A percentile compares a stretch with the other conserved stretches of the same genome.
phyloP scores from a whole-genome alignment of 2,113 vertebrate genomes.

The human (Homo sapiens) region DNA sequence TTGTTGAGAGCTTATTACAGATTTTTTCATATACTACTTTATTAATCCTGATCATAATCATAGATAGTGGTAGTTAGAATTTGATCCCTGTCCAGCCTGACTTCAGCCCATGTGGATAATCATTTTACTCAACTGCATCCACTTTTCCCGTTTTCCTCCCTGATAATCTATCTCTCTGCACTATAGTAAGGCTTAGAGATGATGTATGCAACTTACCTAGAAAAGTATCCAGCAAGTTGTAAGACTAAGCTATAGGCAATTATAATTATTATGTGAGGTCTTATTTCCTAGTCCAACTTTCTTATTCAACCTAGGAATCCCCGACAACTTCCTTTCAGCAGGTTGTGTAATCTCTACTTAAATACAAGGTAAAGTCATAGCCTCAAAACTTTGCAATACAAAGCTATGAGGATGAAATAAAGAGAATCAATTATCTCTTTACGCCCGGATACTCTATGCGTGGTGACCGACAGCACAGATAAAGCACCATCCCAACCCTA shows the following conservation, averaged over 20 bases:
- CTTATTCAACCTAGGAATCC: not conserved
- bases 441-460: no score
- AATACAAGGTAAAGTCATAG: not conserved
- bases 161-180: not conserved
- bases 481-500: not conserved
- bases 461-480: not conserved
- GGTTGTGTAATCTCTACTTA: not conserved
- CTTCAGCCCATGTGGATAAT: not conserved
- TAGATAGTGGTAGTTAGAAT: not conserved
- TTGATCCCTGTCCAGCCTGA: not conserved
- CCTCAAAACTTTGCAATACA: not conserved
- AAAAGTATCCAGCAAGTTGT: not conserved
- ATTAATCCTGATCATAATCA: not conserved
- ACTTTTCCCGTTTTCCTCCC: not conserved
- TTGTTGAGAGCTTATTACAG: not conserved
- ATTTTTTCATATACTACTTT: slow-evolving; percentile 1
- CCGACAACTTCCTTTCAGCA: no score
- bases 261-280: not conserved
- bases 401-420: not conserved
- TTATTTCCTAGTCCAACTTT: not conserved
- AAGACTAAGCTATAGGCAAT: not conserved
- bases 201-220: not conserved
- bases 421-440: not conserved
- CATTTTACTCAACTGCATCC: not conserved
- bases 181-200: not conserved